Percentiles rank a stretch among this genome's conserved stretches.
Conservation (phyloP, 2,888 invertebrate species). For the Cosmorhoe ocellata region DNA sequence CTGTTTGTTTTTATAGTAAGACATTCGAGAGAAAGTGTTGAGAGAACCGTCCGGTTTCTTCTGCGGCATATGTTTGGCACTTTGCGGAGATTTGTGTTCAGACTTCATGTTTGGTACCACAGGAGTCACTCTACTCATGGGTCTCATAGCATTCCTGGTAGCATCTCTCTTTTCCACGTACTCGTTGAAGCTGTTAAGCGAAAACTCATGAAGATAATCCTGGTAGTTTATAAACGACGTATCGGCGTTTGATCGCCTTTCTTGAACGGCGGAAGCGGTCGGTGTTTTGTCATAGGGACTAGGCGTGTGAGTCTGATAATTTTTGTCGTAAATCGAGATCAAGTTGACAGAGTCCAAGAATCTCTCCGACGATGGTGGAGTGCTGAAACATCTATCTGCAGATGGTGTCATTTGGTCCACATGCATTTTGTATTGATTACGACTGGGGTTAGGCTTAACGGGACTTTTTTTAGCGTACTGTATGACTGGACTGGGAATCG, state of each 20-base stretch:
- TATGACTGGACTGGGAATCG: slow-evolving; percentile 33
- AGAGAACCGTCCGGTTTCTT: slow-evolving; percentile 62
- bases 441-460: slow-evolving; percentile 9
- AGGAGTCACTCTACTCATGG: slow-evolving; percentile 38
- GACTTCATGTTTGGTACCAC: slow-evolving; percentile 36
- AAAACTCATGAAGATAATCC: slow-evolving; percentile 59
- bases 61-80: slow-evolving; percentile 56
- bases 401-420: background rate
- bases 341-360: slow-evolving; percentile 19
- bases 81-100: slow-evolving; percentile 41
- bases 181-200: slow-evolving; percentile 23
- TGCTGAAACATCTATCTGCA: slow-evolving; percentile 7
- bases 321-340: slow-evolving; percentile 21
- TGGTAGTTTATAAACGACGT: slow-evolving; percentile 33
- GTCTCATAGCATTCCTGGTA: slow-evolving; percentile 41
- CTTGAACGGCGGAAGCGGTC: slow-evolving; percentile 13
- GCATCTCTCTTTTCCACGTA: slow-evolving; percentile 2
- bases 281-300: slow-evolving; percentile 1
- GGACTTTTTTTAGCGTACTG: slow-evolving; percentile 31
- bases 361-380: slow-evolving; percentile 10
- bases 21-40: slow-evolving; percentile 70
- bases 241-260: slow-evolving; percentile 29
- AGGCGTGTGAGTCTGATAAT: slow-evolving; percentile 6
- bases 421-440: slow-evolving; percentile 5
- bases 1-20: slow-evolving; percentile 70